Base-by-base conservation (phyloP, 2,113 vertebrate genomes). In the Vulpes ferrilata region DNA sequence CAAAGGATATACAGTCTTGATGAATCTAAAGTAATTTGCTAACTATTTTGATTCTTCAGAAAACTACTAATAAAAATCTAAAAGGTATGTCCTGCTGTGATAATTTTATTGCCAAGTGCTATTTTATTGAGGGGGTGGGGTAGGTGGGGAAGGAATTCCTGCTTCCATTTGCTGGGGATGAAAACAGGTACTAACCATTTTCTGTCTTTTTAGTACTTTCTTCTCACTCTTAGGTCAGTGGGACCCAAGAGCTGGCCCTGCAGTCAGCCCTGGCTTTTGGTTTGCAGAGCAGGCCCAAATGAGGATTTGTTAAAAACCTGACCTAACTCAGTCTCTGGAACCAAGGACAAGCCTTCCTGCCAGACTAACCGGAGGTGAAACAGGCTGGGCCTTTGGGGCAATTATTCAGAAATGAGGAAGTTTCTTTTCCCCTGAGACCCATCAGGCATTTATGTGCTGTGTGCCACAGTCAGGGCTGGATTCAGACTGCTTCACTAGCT, bases 31-130 rank as follows among this genome's bases (percentile, higher is more conserved):
- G 96, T 98, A 98, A 98, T 98, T 99, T 99, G 98, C 99, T 99
- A 98, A 99, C 98, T 98, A 98, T 98, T 99, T 99, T 99, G 98
- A 99, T 99, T 99, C 98, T 99, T 98, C 98, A 98, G 98, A 99
- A 86, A 98, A 98, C 96, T 96, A 98, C 98, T 99, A 99, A 99
- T 99, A 99, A 99, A 99, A 98, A 96, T 93, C 80, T 98, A 95
- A 98, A 98, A 97, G 97, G 19, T 69, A 89, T 16, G 12, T 91
- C 59, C 62, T 88, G 92, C 88, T 98, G 97, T 98, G 80, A 57
- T 97, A 86, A 94, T 96, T 97, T 96, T 97, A 95, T 74, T 96
- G 92, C 16, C n/a, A 90, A 71, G 23, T 43, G 55, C 23, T 43
- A 20, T 90, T 86, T 79, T 43, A 65, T 11, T 64, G 43, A 73